phyloP scores from a whole-genome alignment of 2,113 vertebrate species.

The Pachypanchax playfairii region DNA sequence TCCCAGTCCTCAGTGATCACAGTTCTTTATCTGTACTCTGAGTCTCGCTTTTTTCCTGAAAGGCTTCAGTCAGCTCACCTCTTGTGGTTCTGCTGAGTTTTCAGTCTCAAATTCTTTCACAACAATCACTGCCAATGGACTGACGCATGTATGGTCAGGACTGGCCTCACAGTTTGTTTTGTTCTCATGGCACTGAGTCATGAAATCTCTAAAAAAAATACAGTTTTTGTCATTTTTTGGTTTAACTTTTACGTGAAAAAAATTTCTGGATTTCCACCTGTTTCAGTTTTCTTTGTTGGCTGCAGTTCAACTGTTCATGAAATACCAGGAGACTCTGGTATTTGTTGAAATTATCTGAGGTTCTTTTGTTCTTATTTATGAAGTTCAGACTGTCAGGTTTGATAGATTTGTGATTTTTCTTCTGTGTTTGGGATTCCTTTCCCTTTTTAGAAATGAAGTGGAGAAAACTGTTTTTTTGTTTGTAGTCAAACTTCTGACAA shows the following conservation, averaged over 20 bases:
- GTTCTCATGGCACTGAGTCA: slow-evolving; percentile 55
- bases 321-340: slow-evolving; percentile 55
- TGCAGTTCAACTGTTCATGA: slow-evolving; percentile 10
- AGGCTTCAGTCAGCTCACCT: slow-evolving; percentile 17
- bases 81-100: slow-evolving; percentile 32
- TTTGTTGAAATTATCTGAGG: slow-evolving; percentile 45
- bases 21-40: background rate
- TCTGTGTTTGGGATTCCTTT: slow-evolving; percentile 35
- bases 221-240: slow-evolving; percentile 12
- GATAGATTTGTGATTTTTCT: slow-evolving; percentile 44
- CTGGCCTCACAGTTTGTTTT: slow-evolving; percentile 63
- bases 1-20: background rate
- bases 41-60: background rate
- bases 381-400: slow-evolving; percentile 18
- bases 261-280: slow-evolving; percentile 50
- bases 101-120: slow-evolving; percentile 55
- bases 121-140: slow-evolving; percentile 30
- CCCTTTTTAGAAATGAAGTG: slow-evolving; percentile 18
- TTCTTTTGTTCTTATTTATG: slow-evolving; percentile 1
- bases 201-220: slow-evolving; percentile 30
- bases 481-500: slow-evolving; percentile 2
- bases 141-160: slow-evolving; percentile 67
- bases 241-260: slow-evolving; percentile 55
- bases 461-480: slow-evolving; percentile 13
- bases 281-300: slow-evolving; percentile 33